Evolutionary conservation across 2,888 invertebrate species (phyloP).

Genomic region (Polyommatus iphigenia): DNA sequence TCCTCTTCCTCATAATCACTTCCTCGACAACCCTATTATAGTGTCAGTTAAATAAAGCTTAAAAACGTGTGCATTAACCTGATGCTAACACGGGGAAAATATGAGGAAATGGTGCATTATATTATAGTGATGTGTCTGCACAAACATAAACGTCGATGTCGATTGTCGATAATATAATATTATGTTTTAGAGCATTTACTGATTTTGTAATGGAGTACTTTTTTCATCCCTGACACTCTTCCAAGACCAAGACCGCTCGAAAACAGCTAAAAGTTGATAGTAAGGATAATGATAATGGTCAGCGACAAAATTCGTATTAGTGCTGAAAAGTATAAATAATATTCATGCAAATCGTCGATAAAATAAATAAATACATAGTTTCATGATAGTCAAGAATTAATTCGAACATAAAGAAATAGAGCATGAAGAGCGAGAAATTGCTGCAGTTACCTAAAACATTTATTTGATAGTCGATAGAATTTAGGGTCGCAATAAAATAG

Average conservation of each 20-base stretch:
- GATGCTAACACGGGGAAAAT: conserved; percentile 3
- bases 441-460: not conserved
- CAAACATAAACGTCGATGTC: not conserved
- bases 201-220: too few relatives aligned
- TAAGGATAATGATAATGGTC: too few relatives aligned
- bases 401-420: not conserved
- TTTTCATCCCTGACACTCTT: not conserved
- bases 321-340: too few relatives aligned
- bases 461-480: not conserved
- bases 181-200: not conserved
- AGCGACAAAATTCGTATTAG: too few relatives aligned
- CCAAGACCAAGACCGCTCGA: too few relatives aligned
- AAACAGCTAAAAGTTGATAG: too few relatives aligned
- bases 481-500: not conserved
- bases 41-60: too few relatives aligned
- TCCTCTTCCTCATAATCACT: too few relatives aligned
- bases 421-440: not conserved
- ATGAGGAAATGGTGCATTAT: conserved; percentile 9
- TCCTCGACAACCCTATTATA: too few relatives aligned
- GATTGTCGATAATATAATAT: not conserved
- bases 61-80: not conserved
- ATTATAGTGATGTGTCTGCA: not conserved
- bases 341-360: too few relatives aligned
- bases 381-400: not conserved
- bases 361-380: not conserved